Percentiles rank a stretch among this genome's conserved stretches.
Evolutionary conservation across 2,113 vertebrate genomes (phyloP).

Genomic region (Cyanoliseus patagonus): DNA sequence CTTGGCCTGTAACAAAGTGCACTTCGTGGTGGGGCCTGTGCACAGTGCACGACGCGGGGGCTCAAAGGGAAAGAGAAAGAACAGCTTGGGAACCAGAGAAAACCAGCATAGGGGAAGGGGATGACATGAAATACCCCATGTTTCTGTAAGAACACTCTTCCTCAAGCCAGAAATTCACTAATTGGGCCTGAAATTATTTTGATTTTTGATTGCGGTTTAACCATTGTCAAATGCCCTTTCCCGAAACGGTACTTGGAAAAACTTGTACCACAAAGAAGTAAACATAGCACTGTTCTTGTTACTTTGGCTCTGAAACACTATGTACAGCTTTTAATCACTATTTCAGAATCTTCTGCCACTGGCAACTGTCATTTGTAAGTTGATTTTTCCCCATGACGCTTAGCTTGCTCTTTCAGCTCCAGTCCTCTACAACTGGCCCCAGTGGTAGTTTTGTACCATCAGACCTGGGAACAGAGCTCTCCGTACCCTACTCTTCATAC

Average conservation of each 20-base stretch:
- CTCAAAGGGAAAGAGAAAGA: not conserved
- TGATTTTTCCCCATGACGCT: not conserved
- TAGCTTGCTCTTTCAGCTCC: not conserved
- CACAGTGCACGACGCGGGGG: not conserved
- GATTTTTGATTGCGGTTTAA: not conserved
- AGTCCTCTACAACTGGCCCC: not conserved
- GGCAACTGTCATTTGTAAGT: not conserved
- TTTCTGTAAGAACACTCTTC: not conserved
- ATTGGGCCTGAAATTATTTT: not conserved
- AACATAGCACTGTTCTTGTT: not conserved
- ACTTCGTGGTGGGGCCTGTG: accelerated
- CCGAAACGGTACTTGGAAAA: not conserved
- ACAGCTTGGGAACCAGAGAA: not conserved
- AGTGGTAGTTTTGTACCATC: not conserved
- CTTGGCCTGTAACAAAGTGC: not conserved
- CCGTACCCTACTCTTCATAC: not conserved
- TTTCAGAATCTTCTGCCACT: not conserved
- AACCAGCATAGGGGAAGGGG: not conserved
- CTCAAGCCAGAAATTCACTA: not conserved
- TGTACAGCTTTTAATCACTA: not conserved
- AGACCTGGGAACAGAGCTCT: not conserved
- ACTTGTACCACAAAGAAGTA: not conserved
- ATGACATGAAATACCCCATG: not conserved
- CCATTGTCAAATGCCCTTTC: not conserved
- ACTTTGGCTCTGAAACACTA: not conserved